Evolutionary conservation across 1,140 invertebrate species (phyloP), one percentile per base, ranked within the genome.

Genomic region (Drosophila kepulauana): DNA sequence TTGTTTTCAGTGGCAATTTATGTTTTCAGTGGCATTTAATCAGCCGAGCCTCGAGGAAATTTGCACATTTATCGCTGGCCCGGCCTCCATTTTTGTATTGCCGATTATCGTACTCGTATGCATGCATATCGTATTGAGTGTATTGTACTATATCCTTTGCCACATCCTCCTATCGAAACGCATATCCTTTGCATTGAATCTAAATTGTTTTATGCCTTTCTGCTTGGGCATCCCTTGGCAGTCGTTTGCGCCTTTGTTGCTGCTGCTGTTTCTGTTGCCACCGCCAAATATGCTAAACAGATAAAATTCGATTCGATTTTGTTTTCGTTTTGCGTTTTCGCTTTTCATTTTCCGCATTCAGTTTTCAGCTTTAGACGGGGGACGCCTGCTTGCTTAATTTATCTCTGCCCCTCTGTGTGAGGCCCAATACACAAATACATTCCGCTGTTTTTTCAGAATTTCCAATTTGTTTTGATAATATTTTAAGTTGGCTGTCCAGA

Each of bases 201-300:
- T 82, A 89, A 89, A 89, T 89, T 84, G 78, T 74, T 88, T 78
- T 82, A 78, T 82, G 79, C 67, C 45, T 73, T 67, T 64, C 68
- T 25, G 38, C 57, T 65, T 20, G 41, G 46, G 64, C 57, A 57
- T 57, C 63, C 64, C 69, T 73, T 51, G 64, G 16, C 54, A 28
- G 54, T 59, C 58, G 20, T 78, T 78, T 46, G 41, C 46, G 57
- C 52, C 71, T 52, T 52, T 62, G 51, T 45, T 63, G 59, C 33
- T 1, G 0, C 7, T 33, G 33, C 7, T 62, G 49, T 30, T 63
- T 54, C 56, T 28, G 20, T 45, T 56, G 49, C 43, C 46, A 46
- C 59, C 56, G 54, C 65, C 56, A 66, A 75, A 74, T 82, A 85
- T 85, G 75, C 70, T 89, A 81, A 85, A 64, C 78, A 85, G 85